Conservation (phyloP, 2,113 vertebrate species). For the Ammodytes dubius region DNA sequence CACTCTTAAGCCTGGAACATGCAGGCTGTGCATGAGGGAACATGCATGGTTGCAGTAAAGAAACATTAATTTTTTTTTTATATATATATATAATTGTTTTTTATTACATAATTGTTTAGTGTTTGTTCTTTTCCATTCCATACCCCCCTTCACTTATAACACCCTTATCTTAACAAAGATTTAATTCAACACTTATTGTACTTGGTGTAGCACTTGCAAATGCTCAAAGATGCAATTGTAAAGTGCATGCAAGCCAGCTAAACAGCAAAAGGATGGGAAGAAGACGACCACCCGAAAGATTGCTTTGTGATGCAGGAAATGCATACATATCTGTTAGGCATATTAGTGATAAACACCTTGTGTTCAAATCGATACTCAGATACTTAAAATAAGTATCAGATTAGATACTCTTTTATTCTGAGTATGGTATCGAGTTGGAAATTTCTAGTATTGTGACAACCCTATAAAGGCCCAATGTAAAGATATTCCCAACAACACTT, state of each 20-base stretch:
- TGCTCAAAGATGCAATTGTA: background rate
- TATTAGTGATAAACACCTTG: background rate
- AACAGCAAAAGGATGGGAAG: background rate
- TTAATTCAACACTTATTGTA: no score
- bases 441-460: no score
- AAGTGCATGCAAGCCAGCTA: background rate
- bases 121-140: no score
- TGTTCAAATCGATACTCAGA: background rate
- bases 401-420: no score
- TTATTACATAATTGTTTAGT: background rate
- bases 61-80: background rate
- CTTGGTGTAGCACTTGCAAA: no score
- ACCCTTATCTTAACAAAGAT: no score
- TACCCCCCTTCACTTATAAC: no score
- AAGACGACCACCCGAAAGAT: background rate
- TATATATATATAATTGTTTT: no score
- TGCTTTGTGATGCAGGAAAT: background rate
- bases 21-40: background rate
- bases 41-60: background rate
- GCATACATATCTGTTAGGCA: background rate
- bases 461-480: slow-evolving; percentile 5
- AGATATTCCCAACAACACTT: background rate
- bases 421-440: no score
- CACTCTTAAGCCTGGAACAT: background rate
- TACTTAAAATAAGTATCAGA: no score